These are phyloP conservation scores for Arctopsyche grandis DNA, from an alignment of 1,140 invertebrate species.

Conservation along the genomic window DNA sequence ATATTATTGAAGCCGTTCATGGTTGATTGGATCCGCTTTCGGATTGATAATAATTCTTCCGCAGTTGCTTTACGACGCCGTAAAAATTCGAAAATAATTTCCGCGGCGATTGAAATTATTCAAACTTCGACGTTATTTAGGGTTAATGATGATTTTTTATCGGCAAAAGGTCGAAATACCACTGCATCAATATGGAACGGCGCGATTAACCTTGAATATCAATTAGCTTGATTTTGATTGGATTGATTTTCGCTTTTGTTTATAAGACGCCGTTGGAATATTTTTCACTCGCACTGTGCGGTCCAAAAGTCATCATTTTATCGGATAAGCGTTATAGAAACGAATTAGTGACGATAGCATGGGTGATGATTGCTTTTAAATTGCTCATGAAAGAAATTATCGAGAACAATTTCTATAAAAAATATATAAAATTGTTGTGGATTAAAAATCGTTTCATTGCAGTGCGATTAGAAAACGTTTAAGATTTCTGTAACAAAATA, in stretches of 20 bases:
- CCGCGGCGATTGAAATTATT: constrained; percentile 12
- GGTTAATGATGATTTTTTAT: constrained; percentile 20
- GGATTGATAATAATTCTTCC: constrained; percentile 35
- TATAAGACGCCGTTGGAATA: neutral
- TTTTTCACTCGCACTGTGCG: neutral
- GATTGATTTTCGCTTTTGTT: constrained; percentile 2
- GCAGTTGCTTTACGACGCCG: constrained; percentile 27
- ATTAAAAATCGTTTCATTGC: neutral
- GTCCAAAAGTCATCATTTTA: neutral
- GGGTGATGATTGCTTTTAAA: constrained; percentile 36
- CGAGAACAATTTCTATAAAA: constrained; percentile 11
- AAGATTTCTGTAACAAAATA: neutral
- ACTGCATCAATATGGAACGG: constrained; percentile 8
- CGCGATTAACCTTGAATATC: constrained; percentile 6
- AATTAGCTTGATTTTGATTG: neutral
- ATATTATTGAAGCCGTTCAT: constrained; percentile 32
- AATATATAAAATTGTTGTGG: neutral
- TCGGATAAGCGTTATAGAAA: constrained; percentile 13
- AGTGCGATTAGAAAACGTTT: constrained; percentile 16
- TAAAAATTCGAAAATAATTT: constrained; percentile 27
- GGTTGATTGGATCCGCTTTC: constrained; percentile 25
- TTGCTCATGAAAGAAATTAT: constrained; percentile 3
- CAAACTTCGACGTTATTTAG: constrained; percentile 9
- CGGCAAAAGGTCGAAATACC: neutral
- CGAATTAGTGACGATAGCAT: neutral